Base-by-base conservation (phyloP, 1,140 invertebrate genomes). In the Gonatopus flavifemur region DNA sequence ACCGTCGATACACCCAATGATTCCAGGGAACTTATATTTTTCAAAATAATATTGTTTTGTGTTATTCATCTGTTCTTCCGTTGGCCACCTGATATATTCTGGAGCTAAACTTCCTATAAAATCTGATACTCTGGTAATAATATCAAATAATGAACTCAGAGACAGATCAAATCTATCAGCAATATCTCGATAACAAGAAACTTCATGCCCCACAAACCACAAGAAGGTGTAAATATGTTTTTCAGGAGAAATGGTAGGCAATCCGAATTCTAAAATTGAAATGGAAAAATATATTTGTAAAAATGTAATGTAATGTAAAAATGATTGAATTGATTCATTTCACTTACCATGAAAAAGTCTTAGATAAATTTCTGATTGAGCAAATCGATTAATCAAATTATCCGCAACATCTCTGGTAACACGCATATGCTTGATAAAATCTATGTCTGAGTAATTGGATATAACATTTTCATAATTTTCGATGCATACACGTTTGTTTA, bases 131-230 rank as follows among this genome's bases (percentile, higher is more conserved):
- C 53, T 51, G 39, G 35, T 49, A 22, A 71, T 58, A 21, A 71
- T 55, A 18, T 46, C 44, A 43, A 45, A 44, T 8, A 72, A 39
- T 41, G 41, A 40, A 45, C 64, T 69, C 10, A 66, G 49, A 16
- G 52, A 47, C 25, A 71, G 43, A 50, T 60, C 50, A 45, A 70
- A 71, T 22, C 64, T 48, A 37, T 69, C 62, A 20, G 56, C 57
- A 33, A 66, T 55, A 58, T 70, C 67, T 24, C 67, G 15, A 52
- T 59, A 71, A 33, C 33, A 36, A 43, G 59, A 55, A 33, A 62
- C 52, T 56, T 70, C 46, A 57, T 72, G 56, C 15, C 66, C 62
- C 21, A 47, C 53, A 57, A 62, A 72, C 64, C 64, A 72, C 35
- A 72, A 56, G 57, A 65, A 70, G 24, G 55, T 58, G 3, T 24